A percentile compares a stretch with the other conserved stretches of the same genome.
Conservation (phyloP, 2,797 vertebrate species). For the Fistularia commersonii region DNA sequence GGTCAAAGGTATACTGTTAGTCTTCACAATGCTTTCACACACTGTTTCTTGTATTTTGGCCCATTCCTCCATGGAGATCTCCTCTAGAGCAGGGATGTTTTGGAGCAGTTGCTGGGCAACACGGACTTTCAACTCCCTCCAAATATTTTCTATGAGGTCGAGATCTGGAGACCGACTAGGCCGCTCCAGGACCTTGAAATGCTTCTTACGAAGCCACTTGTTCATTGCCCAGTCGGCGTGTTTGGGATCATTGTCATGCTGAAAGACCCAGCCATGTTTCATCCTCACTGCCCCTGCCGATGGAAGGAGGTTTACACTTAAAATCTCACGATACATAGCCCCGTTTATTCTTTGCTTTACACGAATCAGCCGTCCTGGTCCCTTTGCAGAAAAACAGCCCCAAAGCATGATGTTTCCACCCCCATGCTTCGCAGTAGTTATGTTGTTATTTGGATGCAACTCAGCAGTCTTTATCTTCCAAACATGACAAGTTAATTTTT, state of each 20-base stretch:
- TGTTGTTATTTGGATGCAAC: no score
- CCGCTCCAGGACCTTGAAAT: no score
- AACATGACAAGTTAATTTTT: no score
- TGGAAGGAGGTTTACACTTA: not conserved
- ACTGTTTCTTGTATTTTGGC: not conserved
- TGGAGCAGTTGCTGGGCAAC: not conserved
- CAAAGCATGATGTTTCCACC: not conserved
- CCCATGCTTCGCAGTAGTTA: no score
- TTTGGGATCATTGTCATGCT: no score
- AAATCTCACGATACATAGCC: not conserved
- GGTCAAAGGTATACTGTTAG: not conserved
- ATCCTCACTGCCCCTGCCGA: not conserved
- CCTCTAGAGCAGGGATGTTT: not conserved
- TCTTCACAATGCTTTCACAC: not conserved
- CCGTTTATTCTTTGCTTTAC: not conserved
- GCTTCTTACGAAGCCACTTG: no score
- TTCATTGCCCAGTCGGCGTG: no score
- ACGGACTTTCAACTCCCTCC: not conserved
- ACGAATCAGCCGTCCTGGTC: no score
- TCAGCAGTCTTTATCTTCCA: no score
- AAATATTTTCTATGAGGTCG: no score
- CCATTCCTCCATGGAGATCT: not conserved
- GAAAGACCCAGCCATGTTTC: not conserved
- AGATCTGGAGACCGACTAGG: no score
- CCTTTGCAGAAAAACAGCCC: no score